Evolutionary conservation across 2,888 invertebrate genomes (phyloP), one percentile per base, ranked within the genome.

Genomic region (Blastobasis adustella): DNA sequence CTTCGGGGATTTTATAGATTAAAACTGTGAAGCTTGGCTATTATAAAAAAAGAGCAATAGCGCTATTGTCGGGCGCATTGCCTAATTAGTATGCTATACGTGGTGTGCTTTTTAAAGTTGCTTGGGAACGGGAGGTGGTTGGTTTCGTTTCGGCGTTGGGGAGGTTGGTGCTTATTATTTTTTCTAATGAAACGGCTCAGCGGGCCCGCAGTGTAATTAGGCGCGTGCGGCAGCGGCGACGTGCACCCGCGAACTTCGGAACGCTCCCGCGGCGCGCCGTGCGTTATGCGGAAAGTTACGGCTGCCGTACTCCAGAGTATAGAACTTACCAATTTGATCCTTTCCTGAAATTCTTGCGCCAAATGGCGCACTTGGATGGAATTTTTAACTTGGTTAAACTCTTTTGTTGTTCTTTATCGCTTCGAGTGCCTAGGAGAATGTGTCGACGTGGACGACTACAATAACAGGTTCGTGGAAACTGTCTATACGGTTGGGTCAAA

Each of bases 241-340:
- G 66, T 67, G 65, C 66, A 75, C 67, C 60, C 58, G 60, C 65
- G 64, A 67, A 83, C 76, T 85, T 83, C 73, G 61, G 61, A 82
- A 70, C 63, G 70, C 58, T 76, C 77, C 79, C 79, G 53, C 56
- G 71, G 60, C 71, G 60, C 71, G 61, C 65, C 61, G 69, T 61
- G 61, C 63, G 62, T 74, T 68, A 67, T 69, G 73, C 67, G 72
- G 73, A 76, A 77, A 78, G 74, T 78, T 75, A 59, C 42, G 56
- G 60, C 58, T 56, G 58, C 58, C 65, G 60, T 66, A 63, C 61
- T 44, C 53, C 65, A 61, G 66, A 66, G 54, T 53, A 59, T 63
- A 49, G 49, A 48, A 58, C n/a, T 47, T 47, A 36, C 38, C 10
- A 40, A 40, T 47, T 47, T n/a, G 47, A 47, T 46, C 6, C 37